A percentile compares a stretch with the other conserved stretches of the same genome.
phyloP scores from a whole-genome alignment of 1,140 invertebrate species.

The Melanaphis sacchari region DNA sequence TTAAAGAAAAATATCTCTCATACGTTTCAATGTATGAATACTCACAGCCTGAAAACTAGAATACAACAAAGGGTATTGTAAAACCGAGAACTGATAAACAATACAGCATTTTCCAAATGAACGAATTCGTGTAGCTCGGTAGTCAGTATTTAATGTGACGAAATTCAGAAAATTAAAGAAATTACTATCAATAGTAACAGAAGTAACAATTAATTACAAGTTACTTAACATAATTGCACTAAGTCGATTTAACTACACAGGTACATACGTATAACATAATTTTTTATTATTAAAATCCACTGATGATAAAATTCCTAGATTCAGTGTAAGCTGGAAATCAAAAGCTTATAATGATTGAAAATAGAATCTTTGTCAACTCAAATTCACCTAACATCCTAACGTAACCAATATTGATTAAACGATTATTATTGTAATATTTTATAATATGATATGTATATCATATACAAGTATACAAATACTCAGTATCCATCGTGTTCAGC shows the following conservation, averaged over 20 bases:
- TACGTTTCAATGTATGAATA: not conserved
- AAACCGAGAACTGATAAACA: not conserved
- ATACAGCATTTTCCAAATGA: slow-evolving; percentile 19
- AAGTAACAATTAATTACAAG: not conserved
- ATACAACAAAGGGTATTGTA: slow-evolving; percentile 3
- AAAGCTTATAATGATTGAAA: not conserved
- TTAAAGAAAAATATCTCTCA: not conserved
- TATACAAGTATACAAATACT: not conserved
- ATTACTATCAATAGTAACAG: not conserved
- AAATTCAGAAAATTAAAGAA: not conserved
- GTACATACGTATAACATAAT: not conserved
- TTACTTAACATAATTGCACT: not conserved
- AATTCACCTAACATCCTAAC: not conserved
- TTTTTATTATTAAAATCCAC: not conserved
- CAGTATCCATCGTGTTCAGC: not conserved
- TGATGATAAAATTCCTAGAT: not conserved
- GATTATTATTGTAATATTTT: too few relatives aligned
- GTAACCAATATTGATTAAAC: not conserved
- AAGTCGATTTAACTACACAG: not conserved
- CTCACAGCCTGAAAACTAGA: not conserved
- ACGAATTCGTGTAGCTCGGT: not conserved
- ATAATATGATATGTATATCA: too few relatives aligned
- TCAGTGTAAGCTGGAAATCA: not conserved
- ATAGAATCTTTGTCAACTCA: not conserved
- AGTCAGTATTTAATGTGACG: not conserved